phyloP scores from a whole-genome alignment of 2,797 vertebrate genomes.

The Pogoniulus pusillus region DNA sequence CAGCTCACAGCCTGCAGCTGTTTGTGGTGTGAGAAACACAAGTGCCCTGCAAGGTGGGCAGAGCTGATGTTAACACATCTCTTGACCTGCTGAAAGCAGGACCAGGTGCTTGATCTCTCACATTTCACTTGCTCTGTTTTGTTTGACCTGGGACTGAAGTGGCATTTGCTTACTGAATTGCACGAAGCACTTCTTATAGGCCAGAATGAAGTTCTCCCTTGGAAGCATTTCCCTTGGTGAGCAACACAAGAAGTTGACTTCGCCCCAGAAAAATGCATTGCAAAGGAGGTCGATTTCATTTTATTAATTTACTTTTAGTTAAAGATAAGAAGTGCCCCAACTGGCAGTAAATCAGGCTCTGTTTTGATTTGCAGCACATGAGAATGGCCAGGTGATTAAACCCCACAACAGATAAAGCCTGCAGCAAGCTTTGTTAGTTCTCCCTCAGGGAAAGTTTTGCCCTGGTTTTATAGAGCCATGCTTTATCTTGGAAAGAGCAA shows the following conservation, averaged over 20 bases:
- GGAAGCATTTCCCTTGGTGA: neutral
- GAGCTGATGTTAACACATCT: neutral
- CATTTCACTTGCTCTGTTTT: neutral
- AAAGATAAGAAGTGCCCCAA: neutral
- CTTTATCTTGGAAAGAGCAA: neutral
- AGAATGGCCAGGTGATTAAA: neutral
- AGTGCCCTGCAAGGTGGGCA: neutral
- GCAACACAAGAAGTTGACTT: neutral
- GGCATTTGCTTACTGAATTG: neutral
- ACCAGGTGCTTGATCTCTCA: neutral
- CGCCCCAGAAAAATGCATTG: neutral
- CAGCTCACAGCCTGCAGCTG: neutral
- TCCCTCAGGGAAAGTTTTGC: neutral
- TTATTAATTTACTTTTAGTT: neutral
- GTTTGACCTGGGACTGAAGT: neutral
- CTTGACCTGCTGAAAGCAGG: neutral
- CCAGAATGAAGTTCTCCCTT: neutral
- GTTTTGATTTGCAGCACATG: neutral
- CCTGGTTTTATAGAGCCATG: neutral
- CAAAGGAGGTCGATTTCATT: neutral
- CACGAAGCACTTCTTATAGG: neutral
- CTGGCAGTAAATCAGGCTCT: accelerated
- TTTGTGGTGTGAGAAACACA: neutral
- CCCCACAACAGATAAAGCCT: neutral
- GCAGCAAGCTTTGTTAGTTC: neutral